phyloP scores from a whole-genome alignment of 23 tunicate genomes.

The Ciona savignyi region DNA sequence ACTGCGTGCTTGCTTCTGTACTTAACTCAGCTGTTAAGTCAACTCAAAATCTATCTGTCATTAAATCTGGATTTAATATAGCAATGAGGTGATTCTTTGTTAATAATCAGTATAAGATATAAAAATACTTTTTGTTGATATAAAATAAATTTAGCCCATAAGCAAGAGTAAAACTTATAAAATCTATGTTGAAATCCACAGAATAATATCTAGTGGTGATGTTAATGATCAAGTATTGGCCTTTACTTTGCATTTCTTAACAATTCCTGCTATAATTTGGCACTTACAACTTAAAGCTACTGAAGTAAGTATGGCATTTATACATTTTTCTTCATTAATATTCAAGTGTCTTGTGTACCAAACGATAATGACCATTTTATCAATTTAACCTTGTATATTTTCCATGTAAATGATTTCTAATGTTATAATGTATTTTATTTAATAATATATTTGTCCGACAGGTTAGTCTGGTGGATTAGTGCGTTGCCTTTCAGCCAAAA shows the following conservation, averaged over 20 bases:
- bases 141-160: not conserved
- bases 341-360: not conserved
- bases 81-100: no score
- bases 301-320: constrained; percentile 48
- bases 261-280: constrained; percentile 63
- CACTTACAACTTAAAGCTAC: constrained; percentile 21
- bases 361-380: not conserved
- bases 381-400: not conserved
- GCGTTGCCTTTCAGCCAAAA: no score
- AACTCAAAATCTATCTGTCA: not conserved
- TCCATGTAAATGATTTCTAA: no score
- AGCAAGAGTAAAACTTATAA: not conserved
- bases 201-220: not conserved
- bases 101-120: no score
- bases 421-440: no score
- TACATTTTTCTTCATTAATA: no score
- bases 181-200: not conserved
- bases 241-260: constrained; percentile 4
- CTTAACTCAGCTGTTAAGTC: not conserved
- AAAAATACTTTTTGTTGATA: constrained; percentile 68
- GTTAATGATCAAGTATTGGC: not conserved
- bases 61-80: not conserved
- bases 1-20: constrained; percentile 6
- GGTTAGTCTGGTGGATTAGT: no score
- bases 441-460: no score